Conservation (phyloP, 2,113 vertebrate genomes). For the Boulengeromyrus knoepffleri region DNA sequence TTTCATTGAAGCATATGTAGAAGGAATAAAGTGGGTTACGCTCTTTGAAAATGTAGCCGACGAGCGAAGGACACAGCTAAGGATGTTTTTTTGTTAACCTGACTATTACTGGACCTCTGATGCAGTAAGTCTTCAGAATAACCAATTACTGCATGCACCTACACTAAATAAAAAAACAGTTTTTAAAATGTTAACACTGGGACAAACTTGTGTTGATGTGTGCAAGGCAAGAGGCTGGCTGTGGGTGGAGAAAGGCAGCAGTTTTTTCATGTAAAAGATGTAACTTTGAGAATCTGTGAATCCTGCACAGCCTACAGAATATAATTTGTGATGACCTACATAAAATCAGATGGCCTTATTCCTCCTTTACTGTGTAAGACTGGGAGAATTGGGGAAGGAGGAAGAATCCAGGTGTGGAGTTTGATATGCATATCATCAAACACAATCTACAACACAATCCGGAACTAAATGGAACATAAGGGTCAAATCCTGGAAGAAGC, state of each 20-base stretch:
- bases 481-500: not conserved
- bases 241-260: not conserved
- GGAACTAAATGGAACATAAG: not conserved
- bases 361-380: not conserved
- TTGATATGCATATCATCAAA: not conserved
- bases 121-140: not conserved
- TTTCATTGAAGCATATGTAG: not conserved
- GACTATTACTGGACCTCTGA: not conserved
- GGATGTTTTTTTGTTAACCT: not conserved
- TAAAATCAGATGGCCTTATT: not conserved
- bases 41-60: not conserved
- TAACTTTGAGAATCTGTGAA: not conserved
- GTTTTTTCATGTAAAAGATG: not conserved
- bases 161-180: not conserved
- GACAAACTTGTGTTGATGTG: not conserved
- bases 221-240: not conserved
- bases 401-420: not conserved
- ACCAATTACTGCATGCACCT: not conserved
- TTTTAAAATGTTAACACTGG: not conserved
- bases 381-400: not conserved
- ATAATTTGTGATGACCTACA: not conserved
- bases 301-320: not conserved
- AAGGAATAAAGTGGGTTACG: not conserved
- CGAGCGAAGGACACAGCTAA: not conserved
- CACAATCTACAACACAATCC: not conserved